phyloP scores from a whole-genome alignment of 2,888 invertebrate species.

The Oscheius sp. region DNA sequence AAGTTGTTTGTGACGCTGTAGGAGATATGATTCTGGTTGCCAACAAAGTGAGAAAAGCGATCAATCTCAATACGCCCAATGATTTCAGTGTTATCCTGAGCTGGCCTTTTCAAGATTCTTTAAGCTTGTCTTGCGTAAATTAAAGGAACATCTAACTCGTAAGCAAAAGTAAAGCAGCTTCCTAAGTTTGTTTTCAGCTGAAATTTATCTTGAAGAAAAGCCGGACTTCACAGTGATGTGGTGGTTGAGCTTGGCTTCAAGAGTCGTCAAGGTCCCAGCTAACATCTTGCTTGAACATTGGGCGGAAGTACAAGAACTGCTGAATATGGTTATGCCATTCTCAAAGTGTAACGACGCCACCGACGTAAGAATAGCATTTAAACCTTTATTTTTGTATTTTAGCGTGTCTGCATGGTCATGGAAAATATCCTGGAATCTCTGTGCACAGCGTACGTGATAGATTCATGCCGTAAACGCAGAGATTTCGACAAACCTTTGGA shows the following conservation, averaged over 20 bases:
- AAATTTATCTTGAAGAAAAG: constrained; percentile 56
- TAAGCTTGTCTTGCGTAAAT: constrained; percentile 53
- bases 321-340: constrained; percentile 82
- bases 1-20: constrained; percentile 85
- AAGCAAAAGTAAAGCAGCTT: constrained; percentile 19
- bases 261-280: constrained; percentile 79
- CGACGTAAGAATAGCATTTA: background rate
- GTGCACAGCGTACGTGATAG: constrained; percentile 77
- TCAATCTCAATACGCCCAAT: background rate
- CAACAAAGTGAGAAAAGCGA: constrained; percentile 74
- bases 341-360: constrained; percentile 78
- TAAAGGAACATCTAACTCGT: constrained; percentile 58
- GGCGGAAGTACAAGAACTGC: constrained; percentile 79
- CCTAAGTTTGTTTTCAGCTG: constrained; percentile 38
- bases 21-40: constrained; percentile 81
- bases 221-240: constrained; percentile 66
- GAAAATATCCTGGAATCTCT: constrained; percentile 78
- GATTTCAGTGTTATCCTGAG: constrained; percentile 53
- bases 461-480: constrained; percentile 13
- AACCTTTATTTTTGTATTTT: background rate
- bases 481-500: constrained; percentile 79
- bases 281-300: constrained; percentile 72
- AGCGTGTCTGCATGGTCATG: constrained; percentile 79
- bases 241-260: constrained; percentile 66
- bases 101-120: constrained; percentile 66